Conservation (phyloP, 2,797 vertebrate genomes). For the Synanceia verrucosa region DNA sequence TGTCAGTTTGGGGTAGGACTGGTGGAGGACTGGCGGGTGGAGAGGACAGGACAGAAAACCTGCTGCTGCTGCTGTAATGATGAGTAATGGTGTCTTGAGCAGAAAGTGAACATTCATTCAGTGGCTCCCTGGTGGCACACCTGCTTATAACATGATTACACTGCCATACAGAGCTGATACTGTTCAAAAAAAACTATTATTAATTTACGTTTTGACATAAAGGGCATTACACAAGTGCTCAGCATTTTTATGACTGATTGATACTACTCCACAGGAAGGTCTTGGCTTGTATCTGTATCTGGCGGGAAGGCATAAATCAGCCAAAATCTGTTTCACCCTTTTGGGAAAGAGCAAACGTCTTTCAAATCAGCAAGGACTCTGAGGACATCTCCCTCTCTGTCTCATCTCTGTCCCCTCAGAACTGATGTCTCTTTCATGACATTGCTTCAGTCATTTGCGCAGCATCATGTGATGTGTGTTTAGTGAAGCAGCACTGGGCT, state of each 20-base stretch:
- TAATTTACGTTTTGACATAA: slow-evolving; percentile 10
- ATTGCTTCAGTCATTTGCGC: slow-evolving; percentile 33
- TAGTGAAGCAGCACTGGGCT: slow-evolving; percentile 31
- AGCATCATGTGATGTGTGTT: slow-evolving; percentile 48
- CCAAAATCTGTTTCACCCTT: slow-evolving; percentile 20
- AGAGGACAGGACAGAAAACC: slow-evolving; percentile 34
- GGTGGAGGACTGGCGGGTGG: slow-evolving; percentile 46
- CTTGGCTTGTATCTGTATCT: not conserved
- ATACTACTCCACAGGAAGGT: not conserved
- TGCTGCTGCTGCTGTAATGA: slow-evolving; percentile 52
- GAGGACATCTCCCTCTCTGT: slow-evolving; percentile 7
- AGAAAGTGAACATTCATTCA: slow-evolving; percentile 22
- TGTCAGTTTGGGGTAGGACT: slow-evolving; percentile 49
- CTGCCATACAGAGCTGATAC: not conserved
- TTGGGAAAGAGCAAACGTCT: slow-evolving; percentile 40
- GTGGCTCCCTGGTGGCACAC: slow-evolving; percentile 29
- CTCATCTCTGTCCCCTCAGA: slow-evolving; percentile 44
- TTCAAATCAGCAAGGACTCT: slow-evolving; percentile 37
- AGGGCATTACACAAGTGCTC: not conserved
- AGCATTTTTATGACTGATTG: slow-evolving; percentile 23
- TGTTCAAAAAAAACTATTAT: slow-evolving; percentile 6
- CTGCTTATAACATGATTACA: slow-evolving; percentile 35
- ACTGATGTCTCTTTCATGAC: slow-evolving; percentile 51
- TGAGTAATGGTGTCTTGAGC: slow-evolving; percentile 61
- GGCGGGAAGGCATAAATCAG: slow-evolving; percentile 1